Percentiles rank a stretch among this genome's conserved stretches.
Conservation (phyloP, 2,797 vertebrate species). For the Macrochelys suwanniensis region DNA sequence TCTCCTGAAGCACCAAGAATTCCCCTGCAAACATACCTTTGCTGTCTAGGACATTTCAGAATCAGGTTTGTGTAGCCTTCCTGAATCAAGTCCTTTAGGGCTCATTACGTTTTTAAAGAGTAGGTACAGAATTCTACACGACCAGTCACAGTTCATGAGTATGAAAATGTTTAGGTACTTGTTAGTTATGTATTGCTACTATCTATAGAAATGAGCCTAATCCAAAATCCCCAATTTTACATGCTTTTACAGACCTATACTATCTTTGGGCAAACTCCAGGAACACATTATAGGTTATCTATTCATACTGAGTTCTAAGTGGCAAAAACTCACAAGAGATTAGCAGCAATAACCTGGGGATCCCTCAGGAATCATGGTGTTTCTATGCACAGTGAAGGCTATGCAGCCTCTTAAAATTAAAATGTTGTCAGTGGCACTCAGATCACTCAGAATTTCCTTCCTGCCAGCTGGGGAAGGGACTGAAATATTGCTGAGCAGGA, state of each 20-base stretch:
- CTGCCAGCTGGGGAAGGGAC: neutral
- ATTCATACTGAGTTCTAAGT: neutral
- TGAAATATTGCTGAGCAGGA: neutral
- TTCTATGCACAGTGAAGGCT: neutral
- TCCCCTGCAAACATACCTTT: neutral
- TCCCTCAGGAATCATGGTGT: neutral
- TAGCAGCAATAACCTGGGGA: neutral
- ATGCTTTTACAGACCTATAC: neutral
- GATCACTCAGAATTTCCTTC: neutral
- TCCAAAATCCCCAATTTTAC: neutral
- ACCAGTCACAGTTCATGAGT: neutral
- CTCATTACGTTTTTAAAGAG: conserved; percentile 37
- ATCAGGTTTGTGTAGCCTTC: neutral
- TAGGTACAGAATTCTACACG: neutral
- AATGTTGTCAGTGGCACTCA: neutral
- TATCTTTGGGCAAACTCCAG: conserved; percentile 8
- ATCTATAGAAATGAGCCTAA: neutral
- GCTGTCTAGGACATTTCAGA: neutral
- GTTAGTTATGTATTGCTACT: neutral
- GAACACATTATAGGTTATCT: neutral
- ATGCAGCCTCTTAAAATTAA: neutral
- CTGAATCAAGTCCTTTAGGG: neutral
- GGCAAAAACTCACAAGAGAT: conserved; percentile 24
- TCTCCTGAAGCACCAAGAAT: neutral
- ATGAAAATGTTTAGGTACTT: neutral